Evolutionary conservation across 2,113 vertebrate species (phyloP), one percentile per base, ranked within the genome.

Genomic region (Heptranchias perlo): DNA sequence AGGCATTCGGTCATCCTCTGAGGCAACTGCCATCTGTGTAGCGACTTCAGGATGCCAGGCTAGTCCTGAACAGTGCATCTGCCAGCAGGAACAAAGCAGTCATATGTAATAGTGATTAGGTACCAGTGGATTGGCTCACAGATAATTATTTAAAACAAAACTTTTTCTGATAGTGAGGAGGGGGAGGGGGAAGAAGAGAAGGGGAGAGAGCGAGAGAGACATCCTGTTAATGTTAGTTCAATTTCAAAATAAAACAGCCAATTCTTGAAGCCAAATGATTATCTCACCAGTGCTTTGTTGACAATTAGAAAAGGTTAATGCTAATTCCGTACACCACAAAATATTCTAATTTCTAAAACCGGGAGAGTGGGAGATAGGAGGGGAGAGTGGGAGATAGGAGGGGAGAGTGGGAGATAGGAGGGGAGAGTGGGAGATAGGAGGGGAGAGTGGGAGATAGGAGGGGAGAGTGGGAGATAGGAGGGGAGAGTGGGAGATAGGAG

Each of bases 41-140:
- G 99, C 99, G 86, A 99, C 97, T 58, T 99, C 99, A 0, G 99
- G 99, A 97, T 99, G 99, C 99, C 99, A 99, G 0, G 98, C 99
- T 97, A 99, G 96, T 35, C 99, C 99, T 0, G 99, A 99, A 96
- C 99, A 99, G 96, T 99, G 99, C 99, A 99, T 99, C 99, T 99
- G 96, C 16, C 95, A 62, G 96, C 0, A 65, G 73, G 96, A 23
- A 28, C 13, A 54, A 52, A 49, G 2, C 65, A 95, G 47, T 91
- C 44, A 47, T 47, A 31, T 7, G 16, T 8, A 61, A 62, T 2
- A 61, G n/a, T 6, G 62, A 35, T 23, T 54, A 62, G 31, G 18
- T 39, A 21, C 14, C 8, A 14, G 6, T 61, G 39, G 14, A 44
- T 44, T 82, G 4, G 4, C 39, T 35, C 31, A n/a, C 3, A 23